phyloP scores from a whole-genome alignment of 1,140 invertebrate species.

The Leptopilina clavipes region DNA sequence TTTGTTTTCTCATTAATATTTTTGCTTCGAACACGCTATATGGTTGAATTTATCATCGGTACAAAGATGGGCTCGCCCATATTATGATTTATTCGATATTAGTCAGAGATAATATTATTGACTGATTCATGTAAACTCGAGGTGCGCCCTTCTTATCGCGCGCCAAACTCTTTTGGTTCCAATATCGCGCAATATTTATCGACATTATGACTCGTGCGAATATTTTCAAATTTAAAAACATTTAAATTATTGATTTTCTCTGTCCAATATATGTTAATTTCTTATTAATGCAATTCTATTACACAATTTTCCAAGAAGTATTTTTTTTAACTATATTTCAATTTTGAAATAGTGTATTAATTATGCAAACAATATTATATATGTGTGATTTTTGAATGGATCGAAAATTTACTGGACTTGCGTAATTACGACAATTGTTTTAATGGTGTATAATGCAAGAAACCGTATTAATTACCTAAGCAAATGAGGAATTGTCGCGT shows the following conservation, averaged over 20 bases:
- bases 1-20: too few species aligned
- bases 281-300: not conserved
- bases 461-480: constrained; percentile 9
- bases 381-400: too few species aligned
- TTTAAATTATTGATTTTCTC: not conserved
- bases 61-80: constrained; percentile 33
- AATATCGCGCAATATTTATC: constrained; percentile 52
- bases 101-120: constrained; percentile 68
- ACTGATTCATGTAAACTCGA: constrained; percentile 65
- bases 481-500: constrained; percentile 49
- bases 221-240: not conserved
- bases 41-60: constrained; percentile 30
- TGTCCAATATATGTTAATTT: not conserved
- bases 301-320: not conserved
- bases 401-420: too few species aligned
- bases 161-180: constrained; percentile 49
- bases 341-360: too few species aligned
- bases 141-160: constrained; percentile 65
- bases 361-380: too few species aligned
- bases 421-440: not conserved
- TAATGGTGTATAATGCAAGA: not conserved
- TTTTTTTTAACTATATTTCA: not conserved
- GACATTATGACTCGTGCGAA: not conserved
- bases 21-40: constrained; percentile 18
- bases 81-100: constrained; percentile 64